These are phyloP conservation scores for Philypnodon macrostomus DNA, from an alignment of 2,797 vertebrate species.

Conservation along the genomic window DNA sequence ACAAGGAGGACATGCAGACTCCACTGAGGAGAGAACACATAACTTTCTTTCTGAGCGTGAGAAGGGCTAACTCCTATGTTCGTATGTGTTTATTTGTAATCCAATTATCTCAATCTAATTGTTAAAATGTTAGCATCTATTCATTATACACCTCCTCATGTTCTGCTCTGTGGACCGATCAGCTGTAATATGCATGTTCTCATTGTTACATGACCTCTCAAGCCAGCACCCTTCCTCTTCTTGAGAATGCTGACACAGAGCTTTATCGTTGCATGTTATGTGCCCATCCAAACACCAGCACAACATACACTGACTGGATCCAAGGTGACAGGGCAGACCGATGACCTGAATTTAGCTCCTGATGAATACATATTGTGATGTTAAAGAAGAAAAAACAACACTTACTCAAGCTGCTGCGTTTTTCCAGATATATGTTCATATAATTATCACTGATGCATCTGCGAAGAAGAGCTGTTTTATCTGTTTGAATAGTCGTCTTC, in stretches of 20 bases:
- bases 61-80: too few species aligned
- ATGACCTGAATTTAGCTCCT: slow-evolving; percentile 55
- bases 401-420: slow-evolving; percentile 15
- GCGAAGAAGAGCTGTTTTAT: slow-evolving; percentile 21
- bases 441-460: slow-evolving; percentile 9
- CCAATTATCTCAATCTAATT: too few species aligned
- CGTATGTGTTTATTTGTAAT: too few species aligned
- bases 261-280: slow-evolving; percentile 28
- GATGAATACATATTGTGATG: slow-evolving; percentile 51
- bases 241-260: slow-evolving; percentile 19
- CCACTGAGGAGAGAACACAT: too few species aligned
- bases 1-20: too few species aligned
- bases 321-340: slow-evolving; percentile 47
- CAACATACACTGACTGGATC: slow-evolving; percentile 44
- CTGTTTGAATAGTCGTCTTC: slow-evolving; percentile 13
- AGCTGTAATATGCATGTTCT: not conserved
- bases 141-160: too few species aligned
- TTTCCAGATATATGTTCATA: slow-evolving; percentile 27
- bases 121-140: not conserved
- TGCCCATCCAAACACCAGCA: slow-evolving; percentile 36
- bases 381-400: slow-evolving; percentile 22
- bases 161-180: not conserved
- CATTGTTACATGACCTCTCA: slow-evolving; percentile 9
- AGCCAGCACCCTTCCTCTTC: slow-evolving; percentile 5
- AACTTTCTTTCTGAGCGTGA: too few species aligned